Percentiles rank a stretch among this genome's conserved stretches.
These are phyloP conservation scores for Sylvicapra grimmia DNA, from an alignment of 2,113 vertebrate species.

Conservation along the genomic window DNA sequence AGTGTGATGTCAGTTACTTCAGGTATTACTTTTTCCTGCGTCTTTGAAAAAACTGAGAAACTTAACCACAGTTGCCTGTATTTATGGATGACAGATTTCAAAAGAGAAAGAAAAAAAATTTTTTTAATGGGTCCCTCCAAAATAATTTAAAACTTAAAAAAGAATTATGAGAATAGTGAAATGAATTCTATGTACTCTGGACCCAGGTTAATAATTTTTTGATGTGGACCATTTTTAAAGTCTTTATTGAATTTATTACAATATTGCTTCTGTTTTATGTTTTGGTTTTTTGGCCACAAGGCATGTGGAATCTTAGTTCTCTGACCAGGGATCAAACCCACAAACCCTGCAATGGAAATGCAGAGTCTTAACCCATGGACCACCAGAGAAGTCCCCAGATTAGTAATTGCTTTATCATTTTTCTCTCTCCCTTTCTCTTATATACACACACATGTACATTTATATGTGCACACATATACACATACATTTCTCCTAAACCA, in stretches of 20 bases:
- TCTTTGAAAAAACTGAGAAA: neutral
- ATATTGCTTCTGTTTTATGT: neutral
- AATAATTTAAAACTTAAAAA: neutral
- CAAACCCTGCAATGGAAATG: neutral
- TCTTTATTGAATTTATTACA: neutral
- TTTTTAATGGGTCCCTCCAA: neutral
- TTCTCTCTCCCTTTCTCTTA: neutral
- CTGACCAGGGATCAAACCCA: neutral
- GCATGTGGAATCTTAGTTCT: neutral
- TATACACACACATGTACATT: neutral
- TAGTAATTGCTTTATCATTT: neutral
- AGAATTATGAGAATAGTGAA: neutral
- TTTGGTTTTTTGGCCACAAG: neutral
- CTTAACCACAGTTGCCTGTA: neutral
- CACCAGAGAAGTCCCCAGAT: neutral
- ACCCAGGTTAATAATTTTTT: neutral
- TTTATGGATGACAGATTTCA: neutral
- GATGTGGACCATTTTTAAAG: neutral
- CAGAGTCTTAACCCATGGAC: neutral
- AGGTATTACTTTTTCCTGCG: neutral
- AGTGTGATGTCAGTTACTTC: neutral
- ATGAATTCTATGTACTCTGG: neutral
- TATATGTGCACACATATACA: neutral
- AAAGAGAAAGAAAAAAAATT: neutral
- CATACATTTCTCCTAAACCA: neutral